Percentiles rank a stretch among this genome's conserved stretches.
phyloP scores from a whole-genome alignment of 2,113 vertebrate species.

The Anas platyrhynchos region DNA sequence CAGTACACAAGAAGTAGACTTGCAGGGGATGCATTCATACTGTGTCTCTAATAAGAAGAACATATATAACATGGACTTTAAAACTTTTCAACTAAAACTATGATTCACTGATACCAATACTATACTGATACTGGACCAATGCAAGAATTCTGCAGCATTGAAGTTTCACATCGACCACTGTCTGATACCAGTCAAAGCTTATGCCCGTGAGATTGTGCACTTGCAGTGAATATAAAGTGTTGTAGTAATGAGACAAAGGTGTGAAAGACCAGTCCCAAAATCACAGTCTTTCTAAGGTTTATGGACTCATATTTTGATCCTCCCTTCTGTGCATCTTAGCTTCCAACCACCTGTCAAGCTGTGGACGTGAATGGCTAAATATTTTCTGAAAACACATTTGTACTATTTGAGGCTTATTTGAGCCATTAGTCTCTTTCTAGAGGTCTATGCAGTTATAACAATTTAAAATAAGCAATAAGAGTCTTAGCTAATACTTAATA shows the following conservation, averaged over 20 bases:
- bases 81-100: not conserved
- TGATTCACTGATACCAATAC: not conserved
- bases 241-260: not conserved
- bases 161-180: not conserved
- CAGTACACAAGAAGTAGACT: not conserved
- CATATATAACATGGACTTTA: not conserved
- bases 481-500: not conserved
- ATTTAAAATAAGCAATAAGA: fast-evolving
- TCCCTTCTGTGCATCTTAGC: not conserved
- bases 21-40: not conserved
- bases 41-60: not conserved
- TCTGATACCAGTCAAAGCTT: not conserved
- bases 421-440: not conserved
- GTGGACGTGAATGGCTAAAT: not conserved
- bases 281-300: not conserved
- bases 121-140: not conserved
- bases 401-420: not conserved
- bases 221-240: not conserved
- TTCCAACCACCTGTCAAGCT: not conserved
- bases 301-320: not conserved
- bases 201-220: not conserved
- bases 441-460: not conserved
- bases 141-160: not conserved
- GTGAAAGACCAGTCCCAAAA: not conserved
- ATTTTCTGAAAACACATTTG: not conserved